Conservation (phyloP, 2,888 invertebrate species). For the Alloscopus bannaensis region DNA sequence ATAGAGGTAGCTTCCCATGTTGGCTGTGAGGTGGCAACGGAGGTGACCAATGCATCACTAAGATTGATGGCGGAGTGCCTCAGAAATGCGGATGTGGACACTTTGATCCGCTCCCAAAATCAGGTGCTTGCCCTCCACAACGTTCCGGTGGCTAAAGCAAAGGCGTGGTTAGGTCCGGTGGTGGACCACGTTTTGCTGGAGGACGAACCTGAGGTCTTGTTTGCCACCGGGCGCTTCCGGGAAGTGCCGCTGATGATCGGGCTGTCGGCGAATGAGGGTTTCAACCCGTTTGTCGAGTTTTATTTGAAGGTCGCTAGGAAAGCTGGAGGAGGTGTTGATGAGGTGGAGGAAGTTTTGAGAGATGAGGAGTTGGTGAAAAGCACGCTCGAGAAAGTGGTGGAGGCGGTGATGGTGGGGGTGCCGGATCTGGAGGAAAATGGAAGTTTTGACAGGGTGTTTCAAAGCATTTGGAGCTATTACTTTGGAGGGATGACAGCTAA, state of each 20-base stretch:
- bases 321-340: constrained; percentile 23
- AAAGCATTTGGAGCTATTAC: constrained; percentile 71
- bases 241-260: constrained; percentile 69
- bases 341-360: constrained; percentile 16
- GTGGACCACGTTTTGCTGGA: constrained; percentile 63
- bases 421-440: constrained; percentile 48
- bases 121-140: constrained; percentile 62
- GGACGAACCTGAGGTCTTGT: constrained; percentile 59
- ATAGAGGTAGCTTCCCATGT: constrained; percentile 37
- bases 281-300: constrained; percentile 68
- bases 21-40: constrained; percentile 27
- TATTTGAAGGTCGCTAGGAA: constrained; percentile 55
- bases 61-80: constrained; percentile 60
- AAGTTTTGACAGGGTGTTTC: constrained; percentile 62
- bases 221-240: constrained; percentile 58
- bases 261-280: constrained; percentile 68
- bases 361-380: constrained; percentile 49
- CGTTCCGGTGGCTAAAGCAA: constrained; percentile 41
- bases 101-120: constrained; percentile 62
- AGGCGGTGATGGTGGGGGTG: constrained; percentile 54
- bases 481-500: constrained; percentile 60
- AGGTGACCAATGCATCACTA: background rate
- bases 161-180: constrained; percentile 59
- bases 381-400: constrained; percentile 45
- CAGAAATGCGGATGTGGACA: constrained; percentile 47